Evolutionary conservation across 2,888 invertebrate species (phyloP).

Genomic region (Cryptosula pallasiana): DNA sequence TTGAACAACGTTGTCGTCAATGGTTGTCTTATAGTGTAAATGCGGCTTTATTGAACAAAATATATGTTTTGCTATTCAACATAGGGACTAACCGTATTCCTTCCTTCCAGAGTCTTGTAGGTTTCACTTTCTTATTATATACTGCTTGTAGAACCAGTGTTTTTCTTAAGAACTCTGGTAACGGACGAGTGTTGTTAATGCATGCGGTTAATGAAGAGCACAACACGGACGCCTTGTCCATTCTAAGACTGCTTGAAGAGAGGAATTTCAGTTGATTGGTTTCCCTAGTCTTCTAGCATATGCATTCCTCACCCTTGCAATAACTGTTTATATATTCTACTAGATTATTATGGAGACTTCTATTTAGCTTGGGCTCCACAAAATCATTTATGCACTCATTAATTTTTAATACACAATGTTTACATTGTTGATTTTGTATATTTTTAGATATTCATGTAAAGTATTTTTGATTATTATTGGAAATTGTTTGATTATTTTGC

Average conservation of each 20-base stretch:
- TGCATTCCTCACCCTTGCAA: not conserved
- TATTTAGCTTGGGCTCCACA: not conserved
- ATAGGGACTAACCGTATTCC: no score
- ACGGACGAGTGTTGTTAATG: conserved; percentile 29
- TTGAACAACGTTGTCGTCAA: no score
- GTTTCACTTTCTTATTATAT: no score
- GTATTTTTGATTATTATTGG: not conserved
- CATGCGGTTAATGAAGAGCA: conserved; percentile 29
- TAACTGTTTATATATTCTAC: not conserved
- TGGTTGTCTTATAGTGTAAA: no score
- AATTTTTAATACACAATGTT: no score
- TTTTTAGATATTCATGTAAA: not conserved
- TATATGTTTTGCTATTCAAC: no score
- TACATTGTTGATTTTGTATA: not conserved
- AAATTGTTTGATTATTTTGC: not conserved
- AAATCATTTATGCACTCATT: not conserved
- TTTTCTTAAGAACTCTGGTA: conserved; percentile 30
- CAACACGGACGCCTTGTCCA: not conserved
- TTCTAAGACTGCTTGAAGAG: not conserved
- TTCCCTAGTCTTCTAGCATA: no score
- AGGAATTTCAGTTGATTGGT: no score
- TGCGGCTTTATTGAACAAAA: no score
- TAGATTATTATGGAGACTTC: not conserved
- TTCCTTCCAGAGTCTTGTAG: no score
- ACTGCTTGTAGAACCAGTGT: conserved; percentile 28